Conservation (phyloP, 2,797 vertebrate genomes). For the Hirundo rustica region DNA sequence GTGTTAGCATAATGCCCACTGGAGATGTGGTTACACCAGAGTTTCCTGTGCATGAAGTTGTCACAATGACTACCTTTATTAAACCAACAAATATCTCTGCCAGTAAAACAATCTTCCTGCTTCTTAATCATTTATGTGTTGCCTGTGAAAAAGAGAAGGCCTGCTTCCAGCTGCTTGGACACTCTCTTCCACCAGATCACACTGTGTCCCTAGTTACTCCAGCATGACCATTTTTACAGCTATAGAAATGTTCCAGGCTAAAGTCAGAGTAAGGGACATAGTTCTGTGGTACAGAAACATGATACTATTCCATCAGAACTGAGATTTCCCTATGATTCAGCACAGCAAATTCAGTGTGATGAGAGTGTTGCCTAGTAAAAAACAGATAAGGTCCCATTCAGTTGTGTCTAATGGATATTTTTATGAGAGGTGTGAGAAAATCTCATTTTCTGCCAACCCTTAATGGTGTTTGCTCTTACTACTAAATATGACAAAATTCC, state of each 20-base stretch:
- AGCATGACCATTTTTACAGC: background rate
- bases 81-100: background rate
- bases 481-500: background rate
- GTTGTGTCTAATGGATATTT: background rate
- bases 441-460: background rate
- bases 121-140: background rate
- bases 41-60: background rate
- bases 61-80: background rate
- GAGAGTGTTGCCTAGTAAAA: background rate
- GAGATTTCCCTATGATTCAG: background rate
- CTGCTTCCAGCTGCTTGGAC: background rate
- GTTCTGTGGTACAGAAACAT: background rate
- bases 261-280: background rate
- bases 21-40: background rate
- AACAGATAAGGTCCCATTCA: background rate
- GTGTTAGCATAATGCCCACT: background rate
- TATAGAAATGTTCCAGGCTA: background rate
- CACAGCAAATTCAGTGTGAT: background rate
- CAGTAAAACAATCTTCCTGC: background rate
- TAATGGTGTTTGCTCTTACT: background rate
- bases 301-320: background rate
- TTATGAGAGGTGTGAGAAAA: slow-evolving; percentile 10
- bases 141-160: background rate
- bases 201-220: background rate
- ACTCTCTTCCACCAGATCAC: background rate